Conservation (phyloP, 2,888 invertebrate genomes). For the Acleris holmiana region DNA sequence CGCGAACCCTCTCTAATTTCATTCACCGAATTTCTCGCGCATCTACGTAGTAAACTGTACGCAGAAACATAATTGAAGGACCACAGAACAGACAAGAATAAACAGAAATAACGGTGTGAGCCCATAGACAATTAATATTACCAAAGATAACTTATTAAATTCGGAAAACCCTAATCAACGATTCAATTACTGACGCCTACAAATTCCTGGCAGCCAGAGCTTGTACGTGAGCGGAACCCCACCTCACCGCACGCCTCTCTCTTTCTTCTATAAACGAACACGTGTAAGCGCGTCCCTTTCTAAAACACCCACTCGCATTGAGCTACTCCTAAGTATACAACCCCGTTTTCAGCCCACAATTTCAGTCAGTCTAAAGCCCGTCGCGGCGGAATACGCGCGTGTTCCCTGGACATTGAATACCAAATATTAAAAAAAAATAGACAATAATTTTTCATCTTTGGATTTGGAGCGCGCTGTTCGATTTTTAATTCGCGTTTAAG, state of each 20-base stretch:
- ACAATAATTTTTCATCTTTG: constrained; percentile 30
- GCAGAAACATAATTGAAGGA: neutral
- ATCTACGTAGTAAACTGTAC: constrained; percentile 6
- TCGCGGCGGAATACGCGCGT: constrained; percentile 50
- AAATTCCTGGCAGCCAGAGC: constrained; percentile 64
- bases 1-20: constrained; percentile 1
- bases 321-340: constrained; percentile 61
- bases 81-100: neutral
- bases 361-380: constrained; percentile 70
- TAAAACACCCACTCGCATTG: constrained; percentile 67
- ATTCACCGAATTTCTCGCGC: neutral
- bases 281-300: constrained; percentile 52
- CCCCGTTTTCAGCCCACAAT: constrained; percentile 69
- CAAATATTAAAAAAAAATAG: constrained; percentile 41
- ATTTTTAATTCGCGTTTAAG: constrained; percentile 45
- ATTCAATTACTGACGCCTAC: constrained; percentile 74
- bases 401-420: constrained; percentile 37
- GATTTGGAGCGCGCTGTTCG: constrained; percentile 35
- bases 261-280: constrained; percentile 41
- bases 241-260: constrained; percentile 52
- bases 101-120: neutral
- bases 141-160: constrained; percentile 59
- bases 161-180: constrained; percentile 70
- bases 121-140: constrained; percentile 18
- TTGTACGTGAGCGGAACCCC: constrained; percentile 60